Conservation (phyloP, 2,797 vertebrate genomes). For the Taenioides sp. region DNA sequence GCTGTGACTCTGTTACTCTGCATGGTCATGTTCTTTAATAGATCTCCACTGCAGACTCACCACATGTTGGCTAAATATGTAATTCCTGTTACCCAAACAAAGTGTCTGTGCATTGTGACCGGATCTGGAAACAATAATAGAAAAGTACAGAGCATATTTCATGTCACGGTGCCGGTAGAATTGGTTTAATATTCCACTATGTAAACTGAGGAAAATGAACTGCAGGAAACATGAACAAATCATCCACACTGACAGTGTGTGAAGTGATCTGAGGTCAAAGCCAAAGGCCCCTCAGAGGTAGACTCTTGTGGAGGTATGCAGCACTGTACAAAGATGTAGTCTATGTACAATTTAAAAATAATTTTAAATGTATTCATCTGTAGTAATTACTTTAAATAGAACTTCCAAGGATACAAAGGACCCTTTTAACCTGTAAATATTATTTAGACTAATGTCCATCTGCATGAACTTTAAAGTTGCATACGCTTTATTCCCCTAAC, state of each 20-base stretch:
- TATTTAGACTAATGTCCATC: not conserved
- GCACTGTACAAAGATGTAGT: not conserved
- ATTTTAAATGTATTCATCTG: not conserved
- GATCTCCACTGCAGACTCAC: constrained; percentile 16
- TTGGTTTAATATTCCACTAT: constrained; percentile 47
- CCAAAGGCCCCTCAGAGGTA: constrained; percentile 25
- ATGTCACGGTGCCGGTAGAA: constrained; percentile 49
- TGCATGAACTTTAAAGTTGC: not conserved
- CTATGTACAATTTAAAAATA: not conserved
- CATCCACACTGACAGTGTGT: constrained; percentile 46
- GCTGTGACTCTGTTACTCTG: constrained; percentile 18
- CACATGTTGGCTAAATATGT: constrained; percentile 15
- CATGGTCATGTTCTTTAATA: constrained; percentile 13
- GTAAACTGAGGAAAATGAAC: constrained; percentile 61
- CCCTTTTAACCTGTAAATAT: not conserved
- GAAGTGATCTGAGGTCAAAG: constrained; percentile 30
- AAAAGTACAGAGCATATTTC: constrained; percentile 40
- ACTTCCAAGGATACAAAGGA: not conserved
- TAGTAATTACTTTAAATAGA: not conserved
- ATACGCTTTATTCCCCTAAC: constrained; percentile 1
- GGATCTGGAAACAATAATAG: constrained; percentile 54
- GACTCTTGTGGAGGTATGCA: constrained; percentile 3
- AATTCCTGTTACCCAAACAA: constrained; percentile 19
- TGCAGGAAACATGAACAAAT: constrained; percentile 54
- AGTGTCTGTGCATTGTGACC: constrained; percentile 23